Conservation (phyloP, 2,113 vertebrate species). For the Oxyura jamaicensis region DNA sequence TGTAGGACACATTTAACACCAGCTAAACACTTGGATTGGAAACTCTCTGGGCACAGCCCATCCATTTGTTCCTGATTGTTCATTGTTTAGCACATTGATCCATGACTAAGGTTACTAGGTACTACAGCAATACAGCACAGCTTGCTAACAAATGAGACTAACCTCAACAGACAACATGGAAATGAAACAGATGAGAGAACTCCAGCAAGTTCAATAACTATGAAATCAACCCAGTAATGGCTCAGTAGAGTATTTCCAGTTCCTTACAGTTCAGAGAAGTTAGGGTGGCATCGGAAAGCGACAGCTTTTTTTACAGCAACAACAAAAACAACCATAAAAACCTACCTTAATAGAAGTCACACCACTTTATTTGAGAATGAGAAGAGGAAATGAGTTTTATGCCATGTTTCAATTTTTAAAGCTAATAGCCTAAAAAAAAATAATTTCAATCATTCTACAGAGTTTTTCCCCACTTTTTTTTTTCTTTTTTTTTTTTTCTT, state of each 20-base stretch:
- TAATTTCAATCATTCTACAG: not conserved
- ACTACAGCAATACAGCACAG: not conserved
- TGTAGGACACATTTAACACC: not conserved
- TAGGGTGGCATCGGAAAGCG: not conserved
- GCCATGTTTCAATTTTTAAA: not conserved
- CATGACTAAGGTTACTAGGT: not conserved
- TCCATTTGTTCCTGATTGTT: not conserved
- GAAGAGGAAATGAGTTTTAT: not conserved
- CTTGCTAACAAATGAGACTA: not conserved
- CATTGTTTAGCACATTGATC: slow-evolving; percentile 20
- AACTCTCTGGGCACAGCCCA: not conserved
- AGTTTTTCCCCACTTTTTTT: not conserved
- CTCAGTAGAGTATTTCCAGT: not conserved
- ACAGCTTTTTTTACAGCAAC: not conserved
- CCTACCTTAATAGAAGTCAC: not conserved
- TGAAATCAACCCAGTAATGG: not conserved
- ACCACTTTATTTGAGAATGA: not conserved
- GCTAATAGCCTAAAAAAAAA: slow-evolving; percentile 11
- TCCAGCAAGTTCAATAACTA: not conserved
- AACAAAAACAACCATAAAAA: not conserved
- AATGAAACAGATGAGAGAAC: not conserved
- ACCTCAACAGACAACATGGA: not conserved
- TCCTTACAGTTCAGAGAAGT: not conserved
- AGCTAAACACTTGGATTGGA: not conserved
- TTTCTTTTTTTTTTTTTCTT: too few species aligned